phyloP scores from a whole-genome alignment of 2,797 vertebrate species.

The Gymnopithys bicolor region DNA sequence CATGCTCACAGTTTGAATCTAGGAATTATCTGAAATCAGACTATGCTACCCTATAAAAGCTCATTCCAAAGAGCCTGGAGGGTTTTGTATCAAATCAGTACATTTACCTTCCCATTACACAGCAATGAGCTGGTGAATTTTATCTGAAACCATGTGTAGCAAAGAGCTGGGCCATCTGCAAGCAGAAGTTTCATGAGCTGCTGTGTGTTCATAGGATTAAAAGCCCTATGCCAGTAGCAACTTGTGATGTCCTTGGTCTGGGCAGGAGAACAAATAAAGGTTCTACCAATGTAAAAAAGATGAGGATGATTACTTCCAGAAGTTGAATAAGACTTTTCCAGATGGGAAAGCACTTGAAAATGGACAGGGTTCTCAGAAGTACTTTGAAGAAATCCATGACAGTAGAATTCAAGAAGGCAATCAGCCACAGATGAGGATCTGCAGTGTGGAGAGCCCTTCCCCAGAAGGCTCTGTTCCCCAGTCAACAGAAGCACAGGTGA shows the following conservation, averaged over 20 bases:
- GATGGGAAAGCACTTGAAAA: neutral
- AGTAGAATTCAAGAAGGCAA: neutral
- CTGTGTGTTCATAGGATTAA: neutral
- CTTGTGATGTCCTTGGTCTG: neutral
- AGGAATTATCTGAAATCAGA: neutral
- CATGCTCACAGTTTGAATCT: neutral
- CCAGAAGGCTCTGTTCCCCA: too few relatives aligned
- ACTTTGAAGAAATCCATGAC: neutral
- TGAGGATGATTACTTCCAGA: neutral
- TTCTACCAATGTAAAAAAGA: neutral
- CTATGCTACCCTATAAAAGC: neutral
- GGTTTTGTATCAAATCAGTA: neutral
- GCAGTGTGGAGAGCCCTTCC: neutral
- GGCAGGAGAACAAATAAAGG: neutral
- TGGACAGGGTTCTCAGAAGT: neutral
- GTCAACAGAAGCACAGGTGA: neutral
- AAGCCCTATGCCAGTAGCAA: neutral
- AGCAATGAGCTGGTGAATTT: neutral
- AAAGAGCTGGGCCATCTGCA: neutral
- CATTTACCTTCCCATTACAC: neutral
- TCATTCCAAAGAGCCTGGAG: neutral
- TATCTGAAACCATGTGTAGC: neutral
- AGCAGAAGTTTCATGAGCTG: neutral
- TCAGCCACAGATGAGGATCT: neutral
- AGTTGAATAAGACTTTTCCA: neutral